Evolutionary conservation across 2,888 invertebrate species (phyloP).

Genomic region (Trachelus tabidus): DNA sequence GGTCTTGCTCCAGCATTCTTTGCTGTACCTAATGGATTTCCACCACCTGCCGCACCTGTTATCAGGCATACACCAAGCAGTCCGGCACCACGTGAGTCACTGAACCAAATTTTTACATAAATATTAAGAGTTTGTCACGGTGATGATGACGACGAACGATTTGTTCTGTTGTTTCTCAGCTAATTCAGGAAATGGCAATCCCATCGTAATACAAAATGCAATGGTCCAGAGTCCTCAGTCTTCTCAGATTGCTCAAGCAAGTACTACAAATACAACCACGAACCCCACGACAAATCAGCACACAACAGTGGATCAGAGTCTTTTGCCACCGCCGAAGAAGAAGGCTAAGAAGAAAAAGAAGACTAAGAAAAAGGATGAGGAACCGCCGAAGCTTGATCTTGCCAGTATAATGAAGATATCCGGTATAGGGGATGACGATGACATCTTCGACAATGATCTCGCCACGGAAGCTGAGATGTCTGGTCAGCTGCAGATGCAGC

Average conservation of each 20-base stretch:
- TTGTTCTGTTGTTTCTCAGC: constrained; percentile 35
- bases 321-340: constrained; percentile 67
- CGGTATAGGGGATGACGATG: constrained; percentile 78
- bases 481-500: background rate
- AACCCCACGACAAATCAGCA: constrained; percentile 41
- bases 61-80: constrained; percentile 63
- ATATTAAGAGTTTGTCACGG: background rate
- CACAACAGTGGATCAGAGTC: constrained; percentile 60
- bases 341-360: constrained; percentile 71
- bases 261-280: constrained; percentile 34
- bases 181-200: constrained; percentile 54
- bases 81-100: constrained; percentile 61
- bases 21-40: constrained; percentile 63
- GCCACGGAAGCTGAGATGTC: constrained; percentile 48
- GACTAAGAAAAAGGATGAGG: constrained; percentile 68
- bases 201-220: constrained; percentile 63
- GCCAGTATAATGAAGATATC: constrained; percentile 81
- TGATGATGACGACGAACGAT: background rate
- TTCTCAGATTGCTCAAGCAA: constrained; percentile 53
- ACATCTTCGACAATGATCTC: constrained; percentile 66
- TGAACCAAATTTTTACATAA: background rate
- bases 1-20: constrained; percentile 63
- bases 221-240: constrained; percentile 63
- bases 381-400: constrained; percentile 72
- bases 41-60: constrained; percentile 59